Conservation (phyloP, 2,113 vertebrate genomes). For the Strix uralensis region DNA sequence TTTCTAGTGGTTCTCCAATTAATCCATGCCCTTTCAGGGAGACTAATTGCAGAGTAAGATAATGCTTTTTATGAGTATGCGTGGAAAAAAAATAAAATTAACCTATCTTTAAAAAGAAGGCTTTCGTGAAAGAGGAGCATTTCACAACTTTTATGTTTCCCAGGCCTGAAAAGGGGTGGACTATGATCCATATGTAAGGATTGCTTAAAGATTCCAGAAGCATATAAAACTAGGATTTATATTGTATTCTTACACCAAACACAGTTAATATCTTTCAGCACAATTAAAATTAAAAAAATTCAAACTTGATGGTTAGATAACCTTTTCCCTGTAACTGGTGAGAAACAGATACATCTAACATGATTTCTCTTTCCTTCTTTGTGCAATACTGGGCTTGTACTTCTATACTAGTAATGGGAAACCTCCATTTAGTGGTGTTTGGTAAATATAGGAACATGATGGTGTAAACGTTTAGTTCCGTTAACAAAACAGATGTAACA, state of each 20-base stretch:
- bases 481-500: neutral
- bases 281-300: neutral
- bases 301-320: too few species aligned
- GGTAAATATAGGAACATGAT: neutral
- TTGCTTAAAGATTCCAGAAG: neutral
- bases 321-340: neutral
- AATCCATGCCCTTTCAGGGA: neutral
- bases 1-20: constrained; percentile 24
- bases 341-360: neutral
- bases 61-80: neutral
- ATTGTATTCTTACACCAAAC: neutral
- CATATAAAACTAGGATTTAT: neutral
- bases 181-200: neutral
- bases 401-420: neutral
- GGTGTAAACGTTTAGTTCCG: neutral
- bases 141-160: neutral
- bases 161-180: neutral
- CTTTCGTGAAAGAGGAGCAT: neutral
- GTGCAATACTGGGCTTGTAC: neutral
- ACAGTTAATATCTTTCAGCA: neutral
- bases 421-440: neutral
- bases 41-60: neutral
- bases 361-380: neutral
- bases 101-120: neutral
- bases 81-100: neutral